These are phyloP conservation scores for Hemithea aestivaria DNA, from an alignment of 2,888 invertebrate genomes.

Conservation along the genomic window DNA sequence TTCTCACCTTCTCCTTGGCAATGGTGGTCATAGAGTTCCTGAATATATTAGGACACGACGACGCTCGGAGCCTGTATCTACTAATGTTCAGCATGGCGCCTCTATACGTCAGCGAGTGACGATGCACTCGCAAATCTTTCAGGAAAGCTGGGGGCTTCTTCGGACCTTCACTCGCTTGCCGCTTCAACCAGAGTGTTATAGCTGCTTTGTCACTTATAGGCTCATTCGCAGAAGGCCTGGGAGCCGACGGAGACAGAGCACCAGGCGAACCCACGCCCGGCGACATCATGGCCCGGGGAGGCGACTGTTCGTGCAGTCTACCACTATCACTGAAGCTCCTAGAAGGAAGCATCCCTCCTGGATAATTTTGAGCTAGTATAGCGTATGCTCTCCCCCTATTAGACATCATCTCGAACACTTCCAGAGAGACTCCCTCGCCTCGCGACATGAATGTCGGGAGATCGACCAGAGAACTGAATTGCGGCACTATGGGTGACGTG, in stretches of 20 bases:
- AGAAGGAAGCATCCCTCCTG: slow-evolving; percentile 84
- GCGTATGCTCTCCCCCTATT: slow-evolving; percentile 84
- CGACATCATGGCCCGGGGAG: slow-evolving; percentile 53
- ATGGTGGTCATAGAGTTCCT: slow-evolving; percentile 91
- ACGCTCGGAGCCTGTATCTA: slow-evolving; percentile 88
- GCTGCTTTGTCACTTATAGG: slow-evolving; percentile 67
- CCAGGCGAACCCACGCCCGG: slow-evolving; percentile 46
- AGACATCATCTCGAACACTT: slow-evolving; percentile 86
- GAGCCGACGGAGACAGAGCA: slow-evolving; percentile 46
- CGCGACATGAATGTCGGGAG: slow-evolving; percentile 90
- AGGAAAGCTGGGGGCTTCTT: slow-evolving; percentile 83
- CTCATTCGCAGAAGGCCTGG: slow-evolving; percentile 38
- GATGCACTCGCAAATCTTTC: slow-evolving; percentile 85
- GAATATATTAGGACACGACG: slow-evolving; percentile 94
- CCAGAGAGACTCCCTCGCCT: slow-evolving; percentile 87
- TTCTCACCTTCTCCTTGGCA: slow-evolving; percentile 85
- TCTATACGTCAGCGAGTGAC: slow-evolving; percentile 89
- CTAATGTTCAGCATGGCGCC: slow-evolving; percentile 93
- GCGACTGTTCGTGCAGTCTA: slow-evolving; percentile 61
- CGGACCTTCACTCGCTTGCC: slow-evolving; percentile 65
- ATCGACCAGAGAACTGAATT: slow-evolving; percentile 89
- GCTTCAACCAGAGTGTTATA: slow-evolving; percentile 77
- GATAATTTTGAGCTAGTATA: slow-evolving; percentile 86
- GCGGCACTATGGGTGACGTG: slow-evolving; percentile 62
- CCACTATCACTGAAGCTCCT: slow-evolving; percentile 85